phyloP scores from a whole-genome alignment of 2,113 vertebrate genomes.

The Benitochromis conjunctus region DNA sequence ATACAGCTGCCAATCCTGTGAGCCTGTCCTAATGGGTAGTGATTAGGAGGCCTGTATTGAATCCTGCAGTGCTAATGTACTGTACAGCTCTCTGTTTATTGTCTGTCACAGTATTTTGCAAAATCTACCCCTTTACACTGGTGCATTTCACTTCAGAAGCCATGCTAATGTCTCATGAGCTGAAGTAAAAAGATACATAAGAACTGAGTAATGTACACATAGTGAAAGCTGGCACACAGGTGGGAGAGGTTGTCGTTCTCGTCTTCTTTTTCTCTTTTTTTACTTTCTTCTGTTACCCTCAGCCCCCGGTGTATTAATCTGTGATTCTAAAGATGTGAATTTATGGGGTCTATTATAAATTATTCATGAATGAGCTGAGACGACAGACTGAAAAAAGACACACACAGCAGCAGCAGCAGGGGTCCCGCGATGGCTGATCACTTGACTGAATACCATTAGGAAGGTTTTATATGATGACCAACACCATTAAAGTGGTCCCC shows the following conservation, averaged over 20 bases:
- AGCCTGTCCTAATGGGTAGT: background rate
- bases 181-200: background rate
- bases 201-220: background rate
- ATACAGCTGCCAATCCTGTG: background rate
- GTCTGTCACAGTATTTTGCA: background rate
- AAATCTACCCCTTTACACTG: background rate
- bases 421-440: constrained; percentile 48
- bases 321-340: constrained; percentile 37
- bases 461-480: constrained; percentile 48
- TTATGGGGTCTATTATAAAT: constrained; percentile 48
- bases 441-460: constrained; percentile 53
- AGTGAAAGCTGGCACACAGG: background rate
- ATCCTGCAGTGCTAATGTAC: background rate
- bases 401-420: background rate
- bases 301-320: constrained; percentile 48
- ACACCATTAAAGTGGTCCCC: constrained; percentile 11
- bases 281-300: background rate
- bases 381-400: background rate
- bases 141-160: background rate
- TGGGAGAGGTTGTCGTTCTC: background rate
- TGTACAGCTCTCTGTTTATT: background rate
- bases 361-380: constrained; percentile 48
- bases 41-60: background rate
- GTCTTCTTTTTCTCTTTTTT: background rate
- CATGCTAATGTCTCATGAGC: background rate